Conservation (phyloP, 2,797 vertebrate genomes). For the Liparis tanakae region DNA sequence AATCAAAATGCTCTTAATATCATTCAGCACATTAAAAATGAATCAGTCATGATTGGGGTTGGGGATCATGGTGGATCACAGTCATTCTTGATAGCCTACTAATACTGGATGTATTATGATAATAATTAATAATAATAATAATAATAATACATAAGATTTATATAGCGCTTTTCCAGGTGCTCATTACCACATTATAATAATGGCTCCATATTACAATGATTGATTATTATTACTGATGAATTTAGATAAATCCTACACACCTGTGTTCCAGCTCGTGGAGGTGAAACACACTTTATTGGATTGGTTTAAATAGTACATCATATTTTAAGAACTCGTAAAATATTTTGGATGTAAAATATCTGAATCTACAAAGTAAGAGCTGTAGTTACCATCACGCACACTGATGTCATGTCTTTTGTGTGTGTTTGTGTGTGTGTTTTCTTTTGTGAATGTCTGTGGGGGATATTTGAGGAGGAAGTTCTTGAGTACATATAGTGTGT, state of each 20-base stretch:
- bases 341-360: not conserved
- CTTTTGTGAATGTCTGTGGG: not conserved
- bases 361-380: not conserved
- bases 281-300: not conserved
- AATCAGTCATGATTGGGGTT: not conserved
- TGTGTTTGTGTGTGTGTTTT: not conserved
- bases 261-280: not conserved
- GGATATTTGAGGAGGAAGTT: not conserved
- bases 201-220: not conserved
- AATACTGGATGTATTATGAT: not conserved
- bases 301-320: not conserved
- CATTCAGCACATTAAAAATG: not conserved
- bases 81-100: not conserved
- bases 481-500: not conserved
- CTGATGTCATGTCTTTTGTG: not conserved
- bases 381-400: not conserved
- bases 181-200: not conserved
- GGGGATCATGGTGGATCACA: not conserved
- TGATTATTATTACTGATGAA: not conserved
- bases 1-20: too few species aligned
- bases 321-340: not conserved
- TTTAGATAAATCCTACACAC: not conserved
- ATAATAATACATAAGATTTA: too few species aligned
- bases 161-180: too few species aligned
- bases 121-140: too few species aligned